Conservation (phyloP, 2,797 vertebrate species). For the Scolopax bukidnonensis region DNA sequence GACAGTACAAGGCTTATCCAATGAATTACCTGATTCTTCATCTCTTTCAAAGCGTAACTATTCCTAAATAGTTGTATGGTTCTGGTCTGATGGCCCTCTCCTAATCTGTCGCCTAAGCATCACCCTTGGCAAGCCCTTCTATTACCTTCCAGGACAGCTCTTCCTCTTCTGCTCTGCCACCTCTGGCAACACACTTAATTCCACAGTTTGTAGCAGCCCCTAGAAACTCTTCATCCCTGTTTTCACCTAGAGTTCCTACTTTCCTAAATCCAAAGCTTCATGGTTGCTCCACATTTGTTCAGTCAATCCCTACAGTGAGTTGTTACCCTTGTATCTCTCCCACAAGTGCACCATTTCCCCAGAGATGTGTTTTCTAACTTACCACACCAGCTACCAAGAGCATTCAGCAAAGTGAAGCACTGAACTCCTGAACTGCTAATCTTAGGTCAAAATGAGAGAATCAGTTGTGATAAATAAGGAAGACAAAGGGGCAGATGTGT, state of each 20-base stretch:
- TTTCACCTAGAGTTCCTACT: background rate
- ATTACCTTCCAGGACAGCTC: background rate
- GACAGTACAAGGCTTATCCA: background rate
- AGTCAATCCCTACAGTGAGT: background rate
- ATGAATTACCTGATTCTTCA: background rate
- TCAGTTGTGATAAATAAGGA: background rate
- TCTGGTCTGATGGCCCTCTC: background rate
- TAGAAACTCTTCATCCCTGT: background rate
- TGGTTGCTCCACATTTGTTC: background rate
- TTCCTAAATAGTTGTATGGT: fast-evolving
- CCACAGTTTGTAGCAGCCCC: background rate
- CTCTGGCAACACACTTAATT: fast-evolving
- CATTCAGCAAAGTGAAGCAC: background rate
- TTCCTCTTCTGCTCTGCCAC: background rate
- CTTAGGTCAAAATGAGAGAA: background rate
- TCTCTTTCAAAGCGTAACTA: background rate
- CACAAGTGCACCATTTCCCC: background rate
- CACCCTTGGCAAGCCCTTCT: background rate
- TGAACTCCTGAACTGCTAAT: background rate
- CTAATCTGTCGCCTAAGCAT: background rate
- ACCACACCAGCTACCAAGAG: background rate
- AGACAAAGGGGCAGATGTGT: background rate
- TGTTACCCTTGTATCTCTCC: background rate
- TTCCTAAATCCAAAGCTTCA: background rate
- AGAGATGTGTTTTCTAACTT: background rate